phyloP scores from a whole-genome alignment of 2,888 invertebrate genomes.

The Ligdia adustata region DNA sequence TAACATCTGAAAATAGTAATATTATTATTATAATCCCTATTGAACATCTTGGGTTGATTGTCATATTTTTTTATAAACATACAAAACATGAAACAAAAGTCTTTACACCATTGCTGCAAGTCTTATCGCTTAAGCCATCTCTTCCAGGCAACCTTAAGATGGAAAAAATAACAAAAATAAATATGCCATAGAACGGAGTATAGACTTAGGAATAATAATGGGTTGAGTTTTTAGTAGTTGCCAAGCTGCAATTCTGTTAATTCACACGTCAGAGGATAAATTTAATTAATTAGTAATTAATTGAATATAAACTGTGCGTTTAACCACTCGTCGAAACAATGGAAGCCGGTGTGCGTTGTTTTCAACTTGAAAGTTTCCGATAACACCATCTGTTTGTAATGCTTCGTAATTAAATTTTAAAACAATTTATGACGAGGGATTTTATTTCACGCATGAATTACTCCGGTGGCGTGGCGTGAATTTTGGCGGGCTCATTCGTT shows the following conservation, averaged over 20 bases:
- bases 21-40: too few relatives aligned
- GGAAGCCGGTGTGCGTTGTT: conserved; percentile 19
- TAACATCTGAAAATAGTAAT: too few relatives aligned
- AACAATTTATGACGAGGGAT: conserved; percentile 26
- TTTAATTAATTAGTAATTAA: conserved; percentile 12
- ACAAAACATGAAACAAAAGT: too few relatives aligned
- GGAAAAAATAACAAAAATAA: too few relatives aligned
- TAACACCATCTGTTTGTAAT: conserved; percentile 32
- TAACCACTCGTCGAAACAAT: conserved; percentile 22
- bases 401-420: conserved; percentile 26
- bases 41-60: too few relatives aligned
- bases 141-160: too few relatives aligned
- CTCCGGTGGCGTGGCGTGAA: conserved; percentile 15
- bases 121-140: too few relatives aligned
- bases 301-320: conserved; percentile 5
- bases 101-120: too few relatives aligned
- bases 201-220: too few relatives aligned
- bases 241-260: not conserved
- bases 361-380: conserved; percentile 27
- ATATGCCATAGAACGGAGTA: too few relatives aligned
- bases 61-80: too few relatives aligned
- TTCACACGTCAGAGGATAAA: conserved; percentile 2
- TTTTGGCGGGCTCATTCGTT: conserved; percentile 42
- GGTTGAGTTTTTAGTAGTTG: too few relatives aligned
- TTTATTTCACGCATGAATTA: conserved; percentile 25